Percentiles rank a stretch among this genome's conserved stretches.
Conservation (phyloP, 2,797 vertebrate genomes). For the Agapornis canus region DNA sequence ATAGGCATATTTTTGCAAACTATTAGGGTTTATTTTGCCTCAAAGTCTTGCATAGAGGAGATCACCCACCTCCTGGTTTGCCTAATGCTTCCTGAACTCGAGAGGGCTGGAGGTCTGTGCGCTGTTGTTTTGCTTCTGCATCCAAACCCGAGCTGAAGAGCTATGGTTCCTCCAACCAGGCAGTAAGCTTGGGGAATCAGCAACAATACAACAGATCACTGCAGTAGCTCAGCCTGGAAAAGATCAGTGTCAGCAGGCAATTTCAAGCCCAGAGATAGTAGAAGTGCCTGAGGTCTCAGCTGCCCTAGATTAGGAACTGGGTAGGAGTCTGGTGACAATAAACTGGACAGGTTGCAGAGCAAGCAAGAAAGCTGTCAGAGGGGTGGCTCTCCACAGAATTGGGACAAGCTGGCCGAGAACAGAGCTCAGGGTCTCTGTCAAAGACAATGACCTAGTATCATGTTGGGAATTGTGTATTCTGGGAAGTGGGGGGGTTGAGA, state of each 20-base stretch:
- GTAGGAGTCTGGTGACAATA: conserved; percentile 33
- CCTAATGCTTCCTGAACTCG: not conserved
- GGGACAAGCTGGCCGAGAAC: not conserved
- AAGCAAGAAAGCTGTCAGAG: conserved; percentile 12
- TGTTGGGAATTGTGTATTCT: not conserved
- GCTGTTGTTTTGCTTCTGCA: not conserved
- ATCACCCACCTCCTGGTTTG: not conserved
- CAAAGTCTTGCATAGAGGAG: not conserved
- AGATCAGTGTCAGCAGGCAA: not conserved
- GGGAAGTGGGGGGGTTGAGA: not conserved
- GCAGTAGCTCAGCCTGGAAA: not conserved
- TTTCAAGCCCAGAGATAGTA: not conserved
- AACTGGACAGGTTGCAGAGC: conserved; percentile 21
- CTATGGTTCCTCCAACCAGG: not conserved
- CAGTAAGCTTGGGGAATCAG: not conserved
- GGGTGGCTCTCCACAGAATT: not conserved
- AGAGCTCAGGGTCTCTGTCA: not conserved
- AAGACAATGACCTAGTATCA: not conserved
- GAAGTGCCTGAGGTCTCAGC: not conserved
- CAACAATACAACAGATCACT: not conserved
- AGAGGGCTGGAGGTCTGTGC: not conserved
- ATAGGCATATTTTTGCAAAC: not conserved
- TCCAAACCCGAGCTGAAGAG: rapidly evolving
- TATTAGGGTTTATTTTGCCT: not conserved
- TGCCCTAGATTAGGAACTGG: conserved; percentile 23